These are phyloP conservation scores for Sylvilagus floridanus DNA, from an alignment of 2,797 vertebrate genomes.

Conservation along the genomic window DNA sequence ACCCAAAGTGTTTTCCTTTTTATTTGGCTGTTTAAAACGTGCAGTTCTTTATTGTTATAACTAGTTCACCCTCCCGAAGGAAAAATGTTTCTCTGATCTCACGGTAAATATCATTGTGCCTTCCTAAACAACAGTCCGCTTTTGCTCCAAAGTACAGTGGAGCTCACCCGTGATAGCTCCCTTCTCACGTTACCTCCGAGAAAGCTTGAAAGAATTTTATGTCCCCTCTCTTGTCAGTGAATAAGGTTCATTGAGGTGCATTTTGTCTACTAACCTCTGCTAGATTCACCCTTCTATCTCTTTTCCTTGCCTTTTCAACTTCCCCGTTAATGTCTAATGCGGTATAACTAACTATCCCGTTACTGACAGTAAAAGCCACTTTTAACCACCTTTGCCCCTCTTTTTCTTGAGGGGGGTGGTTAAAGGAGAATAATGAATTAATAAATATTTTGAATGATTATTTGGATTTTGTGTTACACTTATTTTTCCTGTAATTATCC, in stretches of 20 bases:
- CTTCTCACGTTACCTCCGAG: not conserved
- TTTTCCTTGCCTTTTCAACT: not conserved
- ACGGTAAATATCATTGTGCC: not conserved
- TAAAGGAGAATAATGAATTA: not conserved
- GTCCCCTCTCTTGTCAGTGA: not conserved
- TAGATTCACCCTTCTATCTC: not conserved
- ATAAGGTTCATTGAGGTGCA: not conserved
- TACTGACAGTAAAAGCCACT: not conserved
- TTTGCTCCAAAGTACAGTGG: not conserved
- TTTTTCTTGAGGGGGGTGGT: too few relatives aligned
- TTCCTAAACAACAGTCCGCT: not conserved
- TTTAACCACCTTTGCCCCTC: not conserved
- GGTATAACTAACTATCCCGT: not conserved
- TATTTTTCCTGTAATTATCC: not conserved
- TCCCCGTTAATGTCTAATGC: not conserved
- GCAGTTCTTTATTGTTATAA: not conserved
- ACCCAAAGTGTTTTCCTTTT: not conserved
- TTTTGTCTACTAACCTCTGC: conserved; percentile 23
- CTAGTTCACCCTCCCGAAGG: not conserved
- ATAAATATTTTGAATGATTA: conserved; percentile 3
- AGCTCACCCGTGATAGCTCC: not conserved
- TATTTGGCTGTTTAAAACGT: not conserved
- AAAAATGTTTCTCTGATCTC: not conserved
- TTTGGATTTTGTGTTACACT: not conserved
- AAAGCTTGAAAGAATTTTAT: not conserved